These are phyloP conservation scores for Tinamus major DNA, from an alignment of 2,797 vertebrate species.

Conservation along the genomic window DNA sequence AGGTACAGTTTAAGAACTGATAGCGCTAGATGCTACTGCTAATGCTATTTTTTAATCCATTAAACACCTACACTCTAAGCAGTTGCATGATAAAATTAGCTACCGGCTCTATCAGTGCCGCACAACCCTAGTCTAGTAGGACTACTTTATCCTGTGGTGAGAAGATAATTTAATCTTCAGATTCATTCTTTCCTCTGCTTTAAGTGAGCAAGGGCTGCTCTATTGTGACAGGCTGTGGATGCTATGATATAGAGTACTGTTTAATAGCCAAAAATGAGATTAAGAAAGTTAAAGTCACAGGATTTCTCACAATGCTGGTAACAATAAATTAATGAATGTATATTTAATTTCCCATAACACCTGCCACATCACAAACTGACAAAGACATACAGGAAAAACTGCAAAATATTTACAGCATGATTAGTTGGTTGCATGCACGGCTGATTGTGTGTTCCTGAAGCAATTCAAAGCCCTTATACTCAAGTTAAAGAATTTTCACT, in stretches of 20 bases:
- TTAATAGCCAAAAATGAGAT: constrained; percentile 77
- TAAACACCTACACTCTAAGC: constrained; percentile 62
- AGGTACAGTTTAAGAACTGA: constrained; percentile 37
- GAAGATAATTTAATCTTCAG: constrained; percentile 81
- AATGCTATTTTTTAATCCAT: constrained; percentile 55
- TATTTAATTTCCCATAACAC: constrained; percentile 66
- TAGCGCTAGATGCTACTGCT: not conserved
- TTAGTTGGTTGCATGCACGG: constrained; percentile 61
- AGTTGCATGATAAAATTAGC: constrained; percentile 62
- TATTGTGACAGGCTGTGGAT: constrained; percentile 65
- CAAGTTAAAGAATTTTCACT: constrained; percentile 64
- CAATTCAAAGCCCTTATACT: constrained; percentile 50
- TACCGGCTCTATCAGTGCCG: constrained; percentile 58
- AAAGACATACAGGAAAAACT: constrained; percentile 38
- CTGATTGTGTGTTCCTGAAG: constrained; percentile 69
- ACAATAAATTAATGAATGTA: constrained; percentile 70
- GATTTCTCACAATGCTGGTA: constrained; percentile 54
- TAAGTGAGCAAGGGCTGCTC: constrained; percentile 72
- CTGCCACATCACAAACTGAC: constrained; percentile 53
- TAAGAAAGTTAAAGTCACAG: constrained; percentile 73
- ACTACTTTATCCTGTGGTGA: constrained; percentile 74
- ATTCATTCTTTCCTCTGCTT: constrained; percentile 71
- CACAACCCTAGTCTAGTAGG: constrained; percentile 62
- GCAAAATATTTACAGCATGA: constrained; percentile 70
- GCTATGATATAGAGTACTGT: constrained; percentile 67